A percentile compares a stretch with the other conserved stretches of the same genome.
Evolutionary conservation across 2,113 vertebrate species (phyloP).

Genomic region (Hypomesus transpacificus): DNA sequence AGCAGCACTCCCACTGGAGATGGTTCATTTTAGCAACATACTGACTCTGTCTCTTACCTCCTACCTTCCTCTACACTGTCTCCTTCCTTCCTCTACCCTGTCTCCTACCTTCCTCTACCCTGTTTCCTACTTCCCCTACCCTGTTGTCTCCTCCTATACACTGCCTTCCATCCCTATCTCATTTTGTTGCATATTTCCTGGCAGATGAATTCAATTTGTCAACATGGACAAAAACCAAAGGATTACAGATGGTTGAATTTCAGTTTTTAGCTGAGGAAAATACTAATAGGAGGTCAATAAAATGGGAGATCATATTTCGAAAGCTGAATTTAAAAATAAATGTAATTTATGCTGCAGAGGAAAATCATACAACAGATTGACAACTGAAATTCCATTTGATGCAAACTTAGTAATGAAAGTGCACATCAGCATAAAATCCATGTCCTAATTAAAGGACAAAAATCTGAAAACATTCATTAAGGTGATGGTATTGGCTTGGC

Average conservation of each 20-base stretch:
- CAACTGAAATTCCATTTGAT: constrained; percentile 58
- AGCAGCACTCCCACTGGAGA: constrained; percentile 1
- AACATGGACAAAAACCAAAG: constrained; percentile 1
- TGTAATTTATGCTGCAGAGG: background rate
- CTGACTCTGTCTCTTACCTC: background rate
- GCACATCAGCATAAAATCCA: constrained; percentile 53
- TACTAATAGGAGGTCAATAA: background rate
- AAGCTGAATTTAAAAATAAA: background rate
- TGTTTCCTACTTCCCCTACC: background rate
- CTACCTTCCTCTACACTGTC: background rate
- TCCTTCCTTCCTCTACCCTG: background rate
- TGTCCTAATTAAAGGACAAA: constrained; percentile 53
- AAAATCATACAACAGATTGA: background rate
- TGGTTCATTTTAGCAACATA: background rate
- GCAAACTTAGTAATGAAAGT: constrained; percentile 44
- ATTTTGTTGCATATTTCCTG: constrained; percentile 3
- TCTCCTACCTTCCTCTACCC: too few relatives aligned
- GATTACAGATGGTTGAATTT: constrained; percentile 6
- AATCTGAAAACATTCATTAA: constrained; percentile 54
- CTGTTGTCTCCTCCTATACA: background rate
- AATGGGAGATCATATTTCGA: background rate
- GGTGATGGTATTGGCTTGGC: constrained; percentile 48
- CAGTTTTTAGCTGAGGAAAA: background rate
- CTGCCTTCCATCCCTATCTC: background rate
- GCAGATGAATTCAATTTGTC: constrained; percentile 2